These are phyloP conservation scores for Trichogramma dendrolimi DNA, from an alignment of 2,888 invertebrate genomes.

Conservation along the genomic window DNA sequence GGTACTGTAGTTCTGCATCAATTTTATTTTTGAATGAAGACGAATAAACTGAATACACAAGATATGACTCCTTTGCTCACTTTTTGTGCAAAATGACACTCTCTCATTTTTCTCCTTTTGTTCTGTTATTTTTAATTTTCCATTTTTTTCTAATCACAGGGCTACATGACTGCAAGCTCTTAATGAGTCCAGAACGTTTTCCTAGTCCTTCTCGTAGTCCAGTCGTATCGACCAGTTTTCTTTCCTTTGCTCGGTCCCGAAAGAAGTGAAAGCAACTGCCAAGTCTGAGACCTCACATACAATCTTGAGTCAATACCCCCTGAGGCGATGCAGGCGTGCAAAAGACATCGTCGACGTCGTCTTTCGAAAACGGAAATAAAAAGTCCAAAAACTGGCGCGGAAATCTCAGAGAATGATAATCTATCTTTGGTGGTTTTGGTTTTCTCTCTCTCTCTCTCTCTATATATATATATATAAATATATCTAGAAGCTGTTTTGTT, in stretches of 20 bases:
- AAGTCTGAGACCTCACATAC: neutral
- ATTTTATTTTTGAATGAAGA: neutral
- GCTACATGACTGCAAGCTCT: constrained; percentile 39
- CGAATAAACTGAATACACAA: neutral
- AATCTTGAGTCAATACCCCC: constrained; percentile 19
- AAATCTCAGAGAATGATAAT: constrained; percentile 20
- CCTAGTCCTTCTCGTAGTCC: constrained; percentile 7
- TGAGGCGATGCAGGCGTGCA: constrained; percentile 10
- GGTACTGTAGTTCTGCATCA: neutral
- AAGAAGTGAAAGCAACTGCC: constrained; percentile 7
- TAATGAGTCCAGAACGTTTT: constrained; percentile 44
- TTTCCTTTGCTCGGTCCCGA: neutral
- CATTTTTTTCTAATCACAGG: constrained; percentile 38
- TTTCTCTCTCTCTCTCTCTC: neutral
- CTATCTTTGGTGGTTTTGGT: neutral
- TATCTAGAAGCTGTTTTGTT: too few relatives aligned
- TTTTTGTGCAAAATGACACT: constrained; percentile 8
- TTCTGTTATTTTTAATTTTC: constrained; percentile 32
- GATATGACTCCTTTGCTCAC: neutral
- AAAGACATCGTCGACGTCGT: constrained; percentile 9
- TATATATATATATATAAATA: too few relatives aligned
- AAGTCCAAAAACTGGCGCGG: constrained; percentile 26
- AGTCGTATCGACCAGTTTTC: constrained; percentile 5
- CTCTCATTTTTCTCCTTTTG: constrained; percentile 9
- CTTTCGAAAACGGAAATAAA: constrained; percentile 24